These are phyloP conservation scores for Scopus umbretta DNA, from an alignment of 2,113 vertebrate species.

Conservation along the genomic window DNA sequence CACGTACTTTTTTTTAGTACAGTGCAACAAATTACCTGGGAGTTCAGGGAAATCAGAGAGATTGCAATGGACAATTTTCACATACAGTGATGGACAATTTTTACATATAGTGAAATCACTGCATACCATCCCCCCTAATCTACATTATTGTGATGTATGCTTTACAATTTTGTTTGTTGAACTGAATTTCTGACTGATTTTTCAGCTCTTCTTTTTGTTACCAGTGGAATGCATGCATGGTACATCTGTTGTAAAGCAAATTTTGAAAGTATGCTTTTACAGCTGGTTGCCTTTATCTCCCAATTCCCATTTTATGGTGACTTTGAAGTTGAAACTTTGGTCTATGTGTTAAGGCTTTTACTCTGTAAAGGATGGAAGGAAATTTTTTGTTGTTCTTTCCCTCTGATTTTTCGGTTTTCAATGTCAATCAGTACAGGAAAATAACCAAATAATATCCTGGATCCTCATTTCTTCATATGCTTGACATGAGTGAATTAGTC, in stretches of 20 bases:
- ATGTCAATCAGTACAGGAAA: neutral
- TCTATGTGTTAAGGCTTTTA: neutral
- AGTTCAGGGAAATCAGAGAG: neutral
- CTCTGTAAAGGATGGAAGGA: neutral
- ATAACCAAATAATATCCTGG: neutral
- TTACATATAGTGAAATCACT: neutral
- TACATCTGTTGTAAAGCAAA: neutral
- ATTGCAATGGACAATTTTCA: neutral
- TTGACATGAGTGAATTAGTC: neutral
- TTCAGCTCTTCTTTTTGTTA: neutral
- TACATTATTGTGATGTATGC: neutral
- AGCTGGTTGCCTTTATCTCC: neutral
- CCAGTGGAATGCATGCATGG: neutral
- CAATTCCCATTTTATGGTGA: neutral
- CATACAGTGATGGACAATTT: neutral
- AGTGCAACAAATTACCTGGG: neutral
- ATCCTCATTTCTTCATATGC: neutral
- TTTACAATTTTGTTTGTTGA: neutral
- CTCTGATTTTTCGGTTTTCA: neutral
- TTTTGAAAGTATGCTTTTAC: neutral
- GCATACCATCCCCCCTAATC: neutral
- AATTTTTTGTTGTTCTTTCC: neutral
- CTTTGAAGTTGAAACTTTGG: slow-evolving; percentile 26
- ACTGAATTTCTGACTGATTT: neutral
- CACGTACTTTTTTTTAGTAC: neutral